These are phyloP conservation scores for Vireo griseus DNA, from an alignment of 2,797 vertebrate genomes.

Conservation along the genomic window DNA sequence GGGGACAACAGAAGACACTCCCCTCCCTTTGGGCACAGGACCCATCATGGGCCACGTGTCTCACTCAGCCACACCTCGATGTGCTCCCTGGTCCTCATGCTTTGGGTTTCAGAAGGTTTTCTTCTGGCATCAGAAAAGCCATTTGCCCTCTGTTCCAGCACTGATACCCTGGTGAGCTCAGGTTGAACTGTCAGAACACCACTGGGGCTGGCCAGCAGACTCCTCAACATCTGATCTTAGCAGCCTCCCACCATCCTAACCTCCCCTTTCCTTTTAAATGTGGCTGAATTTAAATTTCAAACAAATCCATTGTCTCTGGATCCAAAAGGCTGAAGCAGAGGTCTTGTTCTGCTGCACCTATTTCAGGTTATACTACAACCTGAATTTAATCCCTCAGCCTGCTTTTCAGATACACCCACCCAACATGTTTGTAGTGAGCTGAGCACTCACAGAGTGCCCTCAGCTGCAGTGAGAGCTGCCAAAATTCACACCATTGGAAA, in stretches of 20 bases:
- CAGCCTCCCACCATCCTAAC: not conserved
- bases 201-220: not conserved
- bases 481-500: not conserved
- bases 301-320: not conserved
- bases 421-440: not conserved
- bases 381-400: not conserved
- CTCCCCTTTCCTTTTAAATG: accelerated
- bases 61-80: not conserved
- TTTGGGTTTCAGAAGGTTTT: not conserved
- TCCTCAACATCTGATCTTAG: not conserved
- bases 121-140: not conserved
- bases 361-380: not conserved
- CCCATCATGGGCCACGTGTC: accelerated
- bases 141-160: not conserved
- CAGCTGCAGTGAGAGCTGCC: not conserved
- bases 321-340: not conserved
- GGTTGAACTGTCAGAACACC: not conserved
- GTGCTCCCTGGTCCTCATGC: not conserved
- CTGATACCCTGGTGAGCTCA: not conserved
- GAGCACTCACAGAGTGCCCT: not conserved
- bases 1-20: not conserved
- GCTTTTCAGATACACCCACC: not conserved
- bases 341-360: not conserved
- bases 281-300: not conserved
- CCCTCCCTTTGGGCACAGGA: not conserved